Conservation (phyloP, 2,113 vertebrate species). For the Chascanopsetta lugubris region DNA sequence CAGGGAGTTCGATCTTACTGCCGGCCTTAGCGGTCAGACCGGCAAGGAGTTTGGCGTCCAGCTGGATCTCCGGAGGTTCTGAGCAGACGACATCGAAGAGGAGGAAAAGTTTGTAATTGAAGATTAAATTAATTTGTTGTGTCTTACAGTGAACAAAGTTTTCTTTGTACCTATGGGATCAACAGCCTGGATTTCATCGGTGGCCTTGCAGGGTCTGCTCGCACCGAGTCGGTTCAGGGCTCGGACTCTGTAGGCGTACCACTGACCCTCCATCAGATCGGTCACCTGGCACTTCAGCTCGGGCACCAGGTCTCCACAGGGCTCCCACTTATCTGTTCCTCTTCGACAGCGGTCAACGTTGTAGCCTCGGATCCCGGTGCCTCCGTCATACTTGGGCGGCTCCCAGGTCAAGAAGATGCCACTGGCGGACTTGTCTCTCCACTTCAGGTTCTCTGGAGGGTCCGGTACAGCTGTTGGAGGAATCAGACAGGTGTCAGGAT, state of each 20-base stretch:
- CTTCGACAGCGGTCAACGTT: constrained; percentile 94
- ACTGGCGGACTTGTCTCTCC: constrained; percentile 94
- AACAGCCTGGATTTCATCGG: constrained; percentile 94
- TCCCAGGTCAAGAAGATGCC: constrained; percentile 98
- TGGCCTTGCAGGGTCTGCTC: constrained; percentile 91
- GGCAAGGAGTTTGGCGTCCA: constrained; percentile 95
- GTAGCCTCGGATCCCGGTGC: constrained; percentile 92
- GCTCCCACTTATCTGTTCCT: constrained; percentile 94
- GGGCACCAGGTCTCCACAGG: constrained; percentile 88
- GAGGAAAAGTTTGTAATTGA: not conserved
- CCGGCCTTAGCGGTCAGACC: constrained; percentile 96
- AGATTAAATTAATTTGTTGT: not conserved
- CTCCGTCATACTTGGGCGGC: constrained; percentile 93
- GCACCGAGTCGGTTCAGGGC: constrained; percentile 92
- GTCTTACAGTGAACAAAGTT: not conserved
- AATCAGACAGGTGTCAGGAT: not conserved
- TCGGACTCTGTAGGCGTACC: constrained; percentile 95
- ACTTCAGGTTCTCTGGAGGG: constrained; percentile 96
- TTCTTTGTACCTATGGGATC: constrained; percentile 89
- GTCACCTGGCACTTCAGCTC: constrained; percentile 93
- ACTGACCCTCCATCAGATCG: constrained; percentile 91
- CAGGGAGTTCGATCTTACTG: constrained; percentile 95
- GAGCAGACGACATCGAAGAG: not conserved
- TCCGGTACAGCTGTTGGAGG: constrained; percentile 88
- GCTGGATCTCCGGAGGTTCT: constrained; percentile 95